A percentile compares a stretch with the other conserved stretches of the same genome.
Conservation (phyloP, 2,797 vertebrate genomes). For the Ataeniobius toweri region DNA sequence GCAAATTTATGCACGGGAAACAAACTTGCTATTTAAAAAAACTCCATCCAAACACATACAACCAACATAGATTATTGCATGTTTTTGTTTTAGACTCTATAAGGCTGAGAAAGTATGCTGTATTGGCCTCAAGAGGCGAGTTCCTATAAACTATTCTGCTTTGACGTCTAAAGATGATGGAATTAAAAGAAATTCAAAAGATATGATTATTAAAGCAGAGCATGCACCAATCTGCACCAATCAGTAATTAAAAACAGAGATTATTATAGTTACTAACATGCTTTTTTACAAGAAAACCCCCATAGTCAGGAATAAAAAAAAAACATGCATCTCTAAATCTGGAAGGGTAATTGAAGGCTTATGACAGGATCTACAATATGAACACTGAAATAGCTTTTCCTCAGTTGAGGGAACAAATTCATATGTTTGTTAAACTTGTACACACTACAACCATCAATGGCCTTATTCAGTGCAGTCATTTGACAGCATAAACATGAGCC, state of each 20-base stretch:
- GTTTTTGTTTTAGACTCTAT: not conserved
- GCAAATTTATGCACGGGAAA: too few relatives aligned
- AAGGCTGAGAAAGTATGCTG: not conserved
- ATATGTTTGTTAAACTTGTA: not conserved
- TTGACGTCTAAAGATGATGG: slow-evolving; percentile 3
- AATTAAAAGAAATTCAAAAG: slow-evolving; percentile 20
- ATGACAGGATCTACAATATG: not conserved
- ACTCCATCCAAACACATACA: not conserved
- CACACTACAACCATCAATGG: not conserved
- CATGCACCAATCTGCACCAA: slow-evolving; percentile 47
- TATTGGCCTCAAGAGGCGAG: too few relatives aligned
- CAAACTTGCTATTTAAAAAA: not conserved
- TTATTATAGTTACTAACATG: slow-evolving; percentile 41
- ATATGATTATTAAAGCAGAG: slow-evolving; percentile 27
- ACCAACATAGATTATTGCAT: not conserved
- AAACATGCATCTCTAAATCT: slow-evolving; percentile 6
- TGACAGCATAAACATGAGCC: not conserved
- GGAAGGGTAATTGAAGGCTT: not conserved
- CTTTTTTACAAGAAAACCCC: slow-evolving; percentile 5
- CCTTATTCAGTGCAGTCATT: not conserved
- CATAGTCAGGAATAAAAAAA: slow-evolving; percentile 3
- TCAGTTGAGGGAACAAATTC: not conserved
- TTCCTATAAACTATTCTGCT: not conserved
- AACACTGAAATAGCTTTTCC: not conserved
- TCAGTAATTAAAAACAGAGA: not conserved